These are phyloP conservation scores for Parnassius apollo DNA, from an alignment of 2,888 invertebrate genomes.

Conservation along the genomic window DNA sequence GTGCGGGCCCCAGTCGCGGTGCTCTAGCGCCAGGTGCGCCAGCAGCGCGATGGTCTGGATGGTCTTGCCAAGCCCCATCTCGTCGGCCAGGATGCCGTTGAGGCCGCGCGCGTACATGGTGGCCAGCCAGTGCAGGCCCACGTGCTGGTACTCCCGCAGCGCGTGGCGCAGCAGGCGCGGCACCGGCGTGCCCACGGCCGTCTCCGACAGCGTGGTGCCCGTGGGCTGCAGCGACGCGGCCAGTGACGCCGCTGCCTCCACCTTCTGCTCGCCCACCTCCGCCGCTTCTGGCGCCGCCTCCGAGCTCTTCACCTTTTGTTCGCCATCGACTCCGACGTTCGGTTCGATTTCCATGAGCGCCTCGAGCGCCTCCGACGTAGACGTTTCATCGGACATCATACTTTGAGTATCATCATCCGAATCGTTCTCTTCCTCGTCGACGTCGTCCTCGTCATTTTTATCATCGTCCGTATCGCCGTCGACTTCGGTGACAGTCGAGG, in stretches of 20 bases:
- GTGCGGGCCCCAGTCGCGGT: constrained; percentile 98
- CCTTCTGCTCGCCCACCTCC: constrained; percentile 83
- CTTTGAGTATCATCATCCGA: constrained; percentile 41
- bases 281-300: constrained; percentile 37
- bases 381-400: constrained; percentile 28
- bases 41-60: constrained; percentile 97
- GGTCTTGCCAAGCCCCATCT: constrained; percentile 98
- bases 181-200: constrained; percentile 95
- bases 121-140: constrained; percentile 98
- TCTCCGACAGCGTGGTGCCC: constrained; percentile 97
- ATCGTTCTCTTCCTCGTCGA: constrained; percentile 37
- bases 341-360: constrained; percentile 38
- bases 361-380: constrained; percentile 51
- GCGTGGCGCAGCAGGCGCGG: constrained; percentile 95
- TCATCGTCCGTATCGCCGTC: constrained; percentile 39
- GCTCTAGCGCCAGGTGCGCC: constrained; percentile 96
- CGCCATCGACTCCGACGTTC: constrained; percentile 36
- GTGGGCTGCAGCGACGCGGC: constrained; percentile 99
- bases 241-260: constrained; percentile 95
- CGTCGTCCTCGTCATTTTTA: constrained; percentile 30
- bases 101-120: constrained; percentile 97
- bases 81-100: constrained; percentile 97
- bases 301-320: constrained; percentile 37
- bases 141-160: constrained; percentile 97
- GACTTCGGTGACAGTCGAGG: constrained; percentile 30